These are phyloP conservation scores for Hapalemur alaotrensis DNA, from an alignment of 2,797 vertebrate species.

Conservation along the genomic window DNA sequence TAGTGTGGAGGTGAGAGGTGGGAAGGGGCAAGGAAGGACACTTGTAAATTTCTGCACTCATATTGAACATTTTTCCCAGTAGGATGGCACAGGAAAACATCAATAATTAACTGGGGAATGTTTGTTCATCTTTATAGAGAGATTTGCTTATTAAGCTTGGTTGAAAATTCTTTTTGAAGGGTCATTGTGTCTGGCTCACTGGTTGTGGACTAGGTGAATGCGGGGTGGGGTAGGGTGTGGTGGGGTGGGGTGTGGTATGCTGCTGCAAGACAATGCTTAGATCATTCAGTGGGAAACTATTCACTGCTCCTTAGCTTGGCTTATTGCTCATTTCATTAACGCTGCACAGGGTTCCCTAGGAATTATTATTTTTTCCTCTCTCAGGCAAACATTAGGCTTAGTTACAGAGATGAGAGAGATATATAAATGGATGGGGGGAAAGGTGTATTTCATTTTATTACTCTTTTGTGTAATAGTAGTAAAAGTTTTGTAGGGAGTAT, in stretches of 20 bases:
- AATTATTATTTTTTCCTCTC: not conserved
- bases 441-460: conserved; percentile 66
- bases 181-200: not conserved
- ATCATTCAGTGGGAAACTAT: not conserved
- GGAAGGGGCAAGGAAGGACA: conserved; percentile 23
- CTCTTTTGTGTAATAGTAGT: conserved; percentile 75
- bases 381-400: conserved; percentile 35
- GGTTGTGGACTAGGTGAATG: not conserved
- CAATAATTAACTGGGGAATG: conserved; percentile 54
- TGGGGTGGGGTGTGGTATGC: not conserved
- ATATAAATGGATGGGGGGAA: not conserved
- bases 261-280: not conserved
- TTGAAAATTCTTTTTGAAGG: conserved; percentile 26
- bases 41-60: conserved; percentile 65
- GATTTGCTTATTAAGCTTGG: not conserved
- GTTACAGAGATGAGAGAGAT: conserved; percentile 38
- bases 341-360: not conserved
- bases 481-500: conserved; percentile 76
- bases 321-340: not conserved
- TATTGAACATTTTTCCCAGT: conserved; percentile 32
- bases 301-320: not conserved
- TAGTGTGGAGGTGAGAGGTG: not conserved
- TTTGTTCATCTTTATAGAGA: conserved; percentile 34
- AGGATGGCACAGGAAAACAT: not conserved
- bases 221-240: not conserved